Conservation (phyloP, 2,888 invertebrate species). For the Drosophila mulleri region DNA sequence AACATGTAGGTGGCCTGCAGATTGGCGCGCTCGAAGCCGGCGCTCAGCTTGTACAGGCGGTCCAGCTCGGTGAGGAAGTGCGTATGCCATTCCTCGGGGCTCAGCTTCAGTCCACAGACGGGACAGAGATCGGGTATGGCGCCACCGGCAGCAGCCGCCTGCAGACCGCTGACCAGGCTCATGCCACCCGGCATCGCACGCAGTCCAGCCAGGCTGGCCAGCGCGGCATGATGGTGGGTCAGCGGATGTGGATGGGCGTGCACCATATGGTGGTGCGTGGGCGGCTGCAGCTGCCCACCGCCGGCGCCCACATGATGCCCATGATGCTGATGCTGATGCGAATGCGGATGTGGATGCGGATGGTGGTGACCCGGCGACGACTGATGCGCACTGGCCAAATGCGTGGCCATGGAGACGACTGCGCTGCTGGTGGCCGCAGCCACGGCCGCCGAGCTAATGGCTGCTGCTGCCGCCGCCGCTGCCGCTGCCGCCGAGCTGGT, state of each 20-base stretch:
- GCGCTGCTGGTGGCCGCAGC: slow-evolving; percentile 62
- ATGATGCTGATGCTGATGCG: slow-evolving; percentile 41
- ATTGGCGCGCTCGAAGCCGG: slow-evolving; percentile 85
- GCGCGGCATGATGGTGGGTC: slow-evolving; percentile 78
- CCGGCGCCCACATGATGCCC: slow-evolving; percentile 60
- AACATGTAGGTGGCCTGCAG: slow-evolving; percentile 85
- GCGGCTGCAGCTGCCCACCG: slow-evolving; percentile 36
- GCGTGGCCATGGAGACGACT: slow-evolving; percentile 67
- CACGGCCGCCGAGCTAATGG: slow-evolving; percentile 68
- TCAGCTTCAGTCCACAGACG: slow-evolving; percentile 89
- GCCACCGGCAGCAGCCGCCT: slow-evolving; percentile 72
- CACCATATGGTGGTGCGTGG: slow-evolving; percentile 71
- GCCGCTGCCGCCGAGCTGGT: slow-evolving; percentile 69
- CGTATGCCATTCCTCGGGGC: slow-evolving; percentile 88
- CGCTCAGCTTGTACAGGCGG: slow-evolving; percentile 88
- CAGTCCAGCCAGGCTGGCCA: slow-evolving; percentile 76
- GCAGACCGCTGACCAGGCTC: slow-evolving; percentile 68
- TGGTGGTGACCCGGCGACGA: slow-evolving; percentile 58
- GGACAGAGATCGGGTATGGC: slow-evolving; percentile 87
- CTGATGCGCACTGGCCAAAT: slow-evolving; percentile 66
- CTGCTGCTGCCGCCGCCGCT: slow-evolving; percentile 60
- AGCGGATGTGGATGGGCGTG: slow-evolving; percentile 73
- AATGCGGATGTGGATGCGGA: slow-evolving; percentile 51
- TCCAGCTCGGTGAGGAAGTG: slow-evolving; percentile 90
- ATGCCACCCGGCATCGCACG: slow-evolving; percentile 72